Evolutionary conservation across 1,140 invertebrate species (phyloP), one percentile per base, ranked within the genome.

Genomic region (Propsilocerus akamusi): DNA sequence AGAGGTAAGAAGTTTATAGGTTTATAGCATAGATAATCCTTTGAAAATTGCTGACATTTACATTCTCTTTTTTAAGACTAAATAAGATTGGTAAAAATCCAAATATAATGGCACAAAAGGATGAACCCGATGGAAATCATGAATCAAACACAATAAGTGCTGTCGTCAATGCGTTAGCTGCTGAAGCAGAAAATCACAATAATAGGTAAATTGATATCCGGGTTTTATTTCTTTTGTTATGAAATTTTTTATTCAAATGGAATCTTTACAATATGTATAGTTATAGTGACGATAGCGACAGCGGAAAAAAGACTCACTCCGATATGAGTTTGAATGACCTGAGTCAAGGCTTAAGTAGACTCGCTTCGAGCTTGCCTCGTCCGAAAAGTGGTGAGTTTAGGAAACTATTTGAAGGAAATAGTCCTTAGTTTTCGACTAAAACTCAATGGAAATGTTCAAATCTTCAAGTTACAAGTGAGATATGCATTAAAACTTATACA

Each of bases 61-160:
- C 30, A 25, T 17, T 47, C 12, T 8, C 17, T 8, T 47, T 28
- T 51, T 8, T 25, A 30, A 24, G 87, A 70, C 74, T 98, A 55
- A 96, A 96, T 70, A 97, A 97, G 74, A 96, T 98, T 64, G 94
- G 94, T 48, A 97, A 97, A 72, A 96, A 97, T 74, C 92, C 93
- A 46, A 95, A 90, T 63, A 78, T 97, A 57, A 88, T 97, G 53
- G 84, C 86, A 53, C 88, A 92, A 61, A 76, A 88, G 49, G 88
- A 93, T 63, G 85, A 89, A 66, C 83, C 87, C 66, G 75, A 83
- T 57, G 83, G 81, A 58, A 83, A 81, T 69, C 61, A 63, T 28
- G 86, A 90, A 67, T 85, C 83, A 60, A 89, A 89, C 70, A 86
- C 83, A 41, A 89, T 92, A 60, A 89, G 86, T 59, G 87, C 87